Percentiles rank a stretch among this genome's conserved stretches.
These are phyloP conservation scores for Ips nitidus DNA, from an alignment of 1,140 invertebrate genomes.

Conservation along the genomic window DNA sequence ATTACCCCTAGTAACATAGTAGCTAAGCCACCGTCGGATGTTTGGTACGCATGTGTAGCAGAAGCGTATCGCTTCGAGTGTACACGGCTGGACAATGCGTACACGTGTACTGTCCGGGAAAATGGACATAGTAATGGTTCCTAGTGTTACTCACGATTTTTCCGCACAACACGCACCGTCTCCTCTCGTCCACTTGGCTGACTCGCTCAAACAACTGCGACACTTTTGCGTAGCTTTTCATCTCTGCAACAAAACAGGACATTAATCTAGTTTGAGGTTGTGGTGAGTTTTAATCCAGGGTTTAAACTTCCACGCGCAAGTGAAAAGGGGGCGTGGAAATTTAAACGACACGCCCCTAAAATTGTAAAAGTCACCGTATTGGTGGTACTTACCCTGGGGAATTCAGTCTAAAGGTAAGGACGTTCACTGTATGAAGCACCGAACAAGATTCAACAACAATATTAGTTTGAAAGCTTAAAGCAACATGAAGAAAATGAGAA, in stretches of 20 bases:
- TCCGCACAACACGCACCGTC: slow-evolving; percentile 65
- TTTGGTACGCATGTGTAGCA: slow-evolving; percentile 65
- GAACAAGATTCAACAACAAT: too few relatives aligned
- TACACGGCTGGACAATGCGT: slow-evolving; percentile 64
- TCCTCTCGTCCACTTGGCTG: slow-evolving; percentile 63
- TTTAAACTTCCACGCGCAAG: too few relatives aligned
- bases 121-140: slow-evolving; percentile 70
- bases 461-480: too few relatives aligned
- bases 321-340: too few relatives aligned
- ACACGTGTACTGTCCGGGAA: slow-evolving; percentile 65
- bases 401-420: too few relatives aligned
- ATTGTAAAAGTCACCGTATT: too few relatives aligned
- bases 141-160: slow-evolving; percentile 68
- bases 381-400: too few relatives aligned
- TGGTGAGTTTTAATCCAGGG: too few relatives aligned
- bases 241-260: slow-evolving; percentile 61
- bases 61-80: slow-evolving; percentile 65
- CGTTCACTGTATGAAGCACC: too few relatives aligned
- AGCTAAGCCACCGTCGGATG: slow-evolving; percentile 57
- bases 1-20: slow-evolving; percentile 31
- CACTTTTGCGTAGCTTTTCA: slow-evolving; percentile 65
- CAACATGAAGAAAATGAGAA: too few relatives aligned
- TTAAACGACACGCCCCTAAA: too few relatives aligned
- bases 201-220: slow-evolving; percentile 67
- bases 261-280: too few relatives aligned